Percentiles rank a stretch among this genome's conserved stretches.
Conservation (phyloP, 1,140 invertebrate species). For the Elymnias hypermnestra region DNA sequence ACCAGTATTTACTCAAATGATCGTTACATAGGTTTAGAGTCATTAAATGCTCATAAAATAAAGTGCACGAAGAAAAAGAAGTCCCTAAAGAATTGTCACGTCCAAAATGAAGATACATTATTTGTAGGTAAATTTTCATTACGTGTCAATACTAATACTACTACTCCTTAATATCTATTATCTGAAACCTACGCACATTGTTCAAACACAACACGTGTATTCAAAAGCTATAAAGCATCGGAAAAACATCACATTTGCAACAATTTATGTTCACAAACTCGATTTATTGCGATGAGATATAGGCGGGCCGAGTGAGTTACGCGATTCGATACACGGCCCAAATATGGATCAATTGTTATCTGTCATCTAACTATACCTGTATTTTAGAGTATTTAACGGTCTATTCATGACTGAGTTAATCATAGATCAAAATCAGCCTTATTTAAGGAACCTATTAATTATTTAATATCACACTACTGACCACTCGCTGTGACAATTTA, state of each 20-base stretch:
- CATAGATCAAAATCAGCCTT: neutral
- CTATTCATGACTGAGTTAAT: neutral
- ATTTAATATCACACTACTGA: no score
- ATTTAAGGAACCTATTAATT: neutral
- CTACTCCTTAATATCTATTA: neutral
- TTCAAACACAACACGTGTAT: constrained; percentile 14
- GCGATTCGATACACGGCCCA: neutral
- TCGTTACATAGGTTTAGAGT: no score
- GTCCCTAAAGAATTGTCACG: no score
- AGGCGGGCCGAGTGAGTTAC: constrained; percentile 17
- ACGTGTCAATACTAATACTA: no score
- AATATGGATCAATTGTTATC: constrained; percentile 5
- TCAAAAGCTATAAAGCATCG: constrained; percentile 28
- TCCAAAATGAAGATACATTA: no score
- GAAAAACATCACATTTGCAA: constrained; percentile 28
- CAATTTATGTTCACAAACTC: constrained; percentile 23
- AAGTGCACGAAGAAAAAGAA: no score
- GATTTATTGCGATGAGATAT: constrained; percentile 28
- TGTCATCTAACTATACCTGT: neutral
- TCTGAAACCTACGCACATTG: neutral
- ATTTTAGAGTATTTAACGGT: neutral
- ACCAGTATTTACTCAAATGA: no score
- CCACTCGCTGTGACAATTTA: no score
- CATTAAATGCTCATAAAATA: no score
- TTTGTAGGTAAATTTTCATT: no score